These are phyloP conservation scores for Egretta garzetta DNA, from an alignment of 2,113 vertebrate genomes.

Conservation along the genomic window DNA sequence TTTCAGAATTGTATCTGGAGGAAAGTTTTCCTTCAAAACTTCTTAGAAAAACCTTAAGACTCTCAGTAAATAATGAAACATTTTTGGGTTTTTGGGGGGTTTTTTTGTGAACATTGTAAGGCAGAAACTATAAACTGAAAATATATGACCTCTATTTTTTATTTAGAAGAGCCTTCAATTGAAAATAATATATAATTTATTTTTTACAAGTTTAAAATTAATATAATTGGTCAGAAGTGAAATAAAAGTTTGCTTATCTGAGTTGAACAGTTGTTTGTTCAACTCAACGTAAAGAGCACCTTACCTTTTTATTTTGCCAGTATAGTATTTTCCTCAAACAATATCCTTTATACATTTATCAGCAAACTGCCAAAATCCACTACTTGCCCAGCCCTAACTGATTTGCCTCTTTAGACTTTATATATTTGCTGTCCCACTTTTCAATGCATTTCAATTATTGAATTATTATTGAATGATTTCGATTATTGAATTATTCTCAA, in stretches of 20 bases:
- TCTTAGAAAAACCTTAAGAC: neutral
- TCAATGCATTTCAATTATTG: neutral
- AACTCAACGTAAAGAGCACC: fast-evolving
- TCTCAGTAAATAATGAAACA: neutral
- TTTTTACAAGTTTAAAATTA: neutral
- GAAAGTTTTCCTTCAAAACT: neutral
- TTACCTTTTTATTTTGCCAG: neutral
- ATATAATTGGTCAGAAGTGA: neutral
- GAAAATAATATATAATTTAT: neutral
- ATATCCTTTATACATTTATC: neutral
- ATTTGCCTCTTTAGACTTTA: neutral
- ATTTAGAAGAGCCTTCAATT: neutral
- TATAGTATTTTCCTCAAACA: neutral
- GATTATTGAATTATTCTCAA: neutral
- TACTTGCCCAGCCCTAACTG: neutral
- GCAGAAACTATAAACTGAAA: neutral
- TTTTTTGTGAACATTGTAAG: neutral
- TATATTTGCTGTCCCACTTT: neutral
- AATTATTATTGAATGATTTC: neutral
- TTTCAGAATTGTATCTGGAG: neutral
- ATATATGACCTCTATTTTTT: neutral
- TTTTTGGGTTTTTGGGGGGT: no score
- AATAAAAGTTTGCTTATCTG: neutral
- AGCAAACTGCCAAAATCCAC: neutral
- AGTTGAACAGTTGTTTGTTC: neutral